Evolutionary conservation across 2,888 invertebrate species (phyloP).

Genomic region (Nebria brevicollis): DNA sequence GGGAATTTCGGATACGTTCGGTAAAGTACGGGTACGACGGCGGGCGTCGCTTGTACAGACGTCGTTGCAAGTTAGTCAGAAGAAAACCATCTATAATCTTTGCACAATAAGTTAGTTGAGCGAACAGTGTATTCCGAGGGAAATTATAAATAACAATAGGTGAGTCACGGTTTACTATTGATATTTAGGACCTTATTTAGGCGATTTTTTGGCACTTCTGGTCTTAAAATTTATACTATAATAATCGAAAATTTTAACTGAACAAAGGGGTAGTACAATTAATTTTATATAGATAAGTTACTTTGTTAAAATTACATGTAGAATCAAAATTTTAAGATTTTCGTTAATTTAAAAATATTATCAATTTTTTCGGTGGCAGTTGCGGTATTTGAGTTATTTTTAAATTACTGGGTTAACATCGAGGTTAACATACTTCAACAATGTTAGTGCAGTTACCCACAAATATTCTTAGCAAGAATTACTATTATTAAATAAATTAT

Average conservation of each 20-base stretch:
- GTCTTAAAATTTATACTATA: not conserved
- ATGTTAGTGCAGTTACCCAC: not conserved
- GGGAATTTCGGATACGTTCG: constrained; percentile 29
- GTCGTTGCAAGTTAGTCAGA: constrained; percentile 35
- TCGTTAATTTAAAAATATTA: not conserved
- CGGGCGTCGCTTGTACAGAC: constrained; percentile 54
- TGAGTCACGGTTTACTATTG: constrained; percentile 14
- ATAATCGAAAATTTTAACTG: not conserved
- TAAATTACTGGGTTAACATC: not conserved
- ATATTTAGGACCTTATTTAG: not conserved
- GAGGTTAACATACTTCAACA: not conserved
- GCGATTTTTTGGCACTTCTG: not conserved
- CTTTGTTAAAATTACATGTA: not conserved
- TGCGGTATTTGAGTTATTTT: not conserved
- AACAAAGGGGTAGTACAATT: not conserved
- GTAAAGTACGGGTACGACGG: constrained; percentile 51
- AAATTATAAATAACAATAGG: constrained; percentile 29
- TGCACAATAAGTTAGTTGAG: constrained; percentile 27
- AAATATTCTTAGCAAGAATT: no score
- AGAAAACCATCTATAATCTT: constrained; percentile 42
- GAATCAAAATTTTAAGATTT: not conserved
- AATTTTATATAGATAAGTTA: not conserved
- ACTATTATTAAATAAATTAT: not conserved
- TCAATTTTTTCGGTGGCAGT: not conserved
- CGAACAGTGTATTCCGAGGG: constrained; percentile 14